phyloP scores from a whole-genome alignment of 1,140 invertebrate species.

The Drosophila saltans region DNA sequence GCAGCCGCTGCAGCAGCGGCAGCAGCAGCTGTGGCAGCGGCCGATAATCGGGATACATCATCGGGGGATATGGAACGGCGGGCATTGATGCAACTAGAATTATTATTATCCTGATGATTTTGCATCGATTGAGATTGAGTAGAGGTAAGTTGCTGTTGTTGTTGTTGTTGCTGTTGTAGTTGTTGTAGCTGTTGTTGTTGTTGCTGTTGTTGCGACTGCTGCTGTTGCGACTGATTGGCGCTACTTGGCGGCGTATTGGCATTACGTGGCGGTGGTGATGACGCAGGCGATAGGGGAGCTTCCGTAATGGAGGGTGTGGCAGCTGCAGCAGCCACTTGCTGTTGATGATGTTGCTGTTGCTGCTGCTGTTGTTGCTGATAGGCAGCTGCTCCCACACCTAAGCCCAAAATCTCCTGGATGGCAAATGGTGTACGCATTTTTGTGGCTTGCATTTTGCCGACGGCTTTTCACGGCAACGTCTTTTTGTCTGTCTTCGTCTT shows the following conservation, averaged over 20 bases:
- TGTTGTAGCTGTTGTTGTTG: constrained; percentile 39
- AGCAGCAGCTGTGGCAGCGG: constrained; percentile 73
- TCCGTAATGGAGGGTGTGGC: constrained; percentile 65
- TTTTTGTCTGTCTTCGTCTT: background rate
- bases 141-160: constrained; percentile 38
- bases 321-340: constrained; percentile 48
- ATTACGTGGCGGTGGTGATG: constrained; percentile 67
- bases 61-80: constrained; percentile 75
- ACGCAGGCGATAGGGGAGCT: constrained; percentile 61
- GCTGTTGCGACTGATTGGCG: constrained; percentile 44
- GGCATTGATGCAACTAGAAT: constrained; percentile 2
- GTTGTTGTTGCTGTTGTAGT: constrained; percentile 30
- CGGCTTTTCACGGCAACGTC: constrained; percentile 34
- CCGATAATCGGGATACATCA: constrained; percentile 73
- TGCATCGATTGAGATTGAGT: constrained; percentile 12
- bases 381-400: constrained; percentile 85
- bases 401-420: constrained; percentile 94
- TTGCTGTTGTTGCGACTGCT: constrained; percentile 30
- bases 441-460: constrained; percentile 81
- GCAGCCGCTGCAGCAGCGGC: constrained; percentile 76
- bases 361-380: constrained; percentile 64
- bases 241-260: constrained; percentile 55
- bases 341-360: constrained; percentile 57
- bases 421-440: constrained; percentile 92
- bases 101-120: constrained; percentile 8